phyloP scores from a whole-genome alignment of 2,797 vertebrate genomes.

The Rhinichthys osculus region DNA sequence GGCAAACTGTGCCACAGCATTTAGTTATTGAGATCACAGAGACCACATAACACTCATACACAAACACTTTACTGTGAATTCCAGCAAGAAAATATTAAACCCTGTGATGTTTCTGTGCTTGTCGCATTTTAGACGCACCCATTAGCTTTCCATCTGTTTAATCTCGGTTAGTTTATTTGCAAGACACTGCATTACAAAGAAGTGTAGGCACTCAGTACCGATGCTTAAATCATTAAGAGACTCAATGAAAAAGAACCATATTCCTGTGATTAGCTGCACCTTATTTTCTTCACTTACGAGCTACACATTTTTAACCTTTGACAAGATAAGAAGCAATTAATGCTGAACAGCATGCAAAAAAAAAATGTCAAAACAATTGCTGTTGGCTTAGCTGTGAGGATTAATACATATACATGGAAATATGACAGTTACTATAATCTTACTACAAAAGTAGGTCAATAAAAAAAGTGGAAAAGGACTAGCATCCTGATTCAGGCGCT shows the following conservation, averaged over 20 bases:
- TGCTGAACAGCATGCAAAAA: slow-evolving; percentile 72
- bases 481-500: slow-evolving; percentile 65
- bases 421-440: slow-evolving; percentile 84
- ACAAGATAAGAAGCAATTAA: slow-evolving; percentile 67
- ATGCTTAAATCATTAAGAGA: not conserved
- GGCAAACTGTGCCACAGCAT: slow-evolving; percentile 67
- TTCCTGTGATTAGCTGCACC: not conserved
- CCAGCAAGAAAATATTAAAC: not conserved
- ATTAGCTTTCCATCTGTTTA: slow-evolving; percentile 8
- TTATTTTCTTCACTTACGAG: slow-evolving; percentile 3
- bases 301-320: slow-evolving; percentile 13
- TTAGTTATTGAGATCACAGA: slow-evolving; percentile 60
- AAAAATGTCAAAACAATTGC: slow-evolving; percentile 75
- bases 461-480: slow-evolving; percentile 45
- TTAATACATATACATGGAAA: slow-evolving; percentile 82
- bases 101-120: not conserved
- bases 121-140: not conserved
- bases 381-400: slow-evolving; percentile 77
- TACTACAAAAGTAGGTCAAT: slow-evolving; percentile 81
- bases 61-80: not conserved
- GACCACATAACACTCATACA: not conserved
- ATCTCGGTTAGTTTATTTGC: slow-evolving; percentile 6
- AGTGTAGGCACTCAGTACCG: not conserved
- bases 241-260: not conserved
- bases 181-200: slow-evolving; percentile 5